Percentiles rank a stretch among this genome's conserved stretches.
phyloP scores from a whole-genome alignment of 2,113 vertebrate genomes.

The Chascanopsetta lugubris region DNA sequence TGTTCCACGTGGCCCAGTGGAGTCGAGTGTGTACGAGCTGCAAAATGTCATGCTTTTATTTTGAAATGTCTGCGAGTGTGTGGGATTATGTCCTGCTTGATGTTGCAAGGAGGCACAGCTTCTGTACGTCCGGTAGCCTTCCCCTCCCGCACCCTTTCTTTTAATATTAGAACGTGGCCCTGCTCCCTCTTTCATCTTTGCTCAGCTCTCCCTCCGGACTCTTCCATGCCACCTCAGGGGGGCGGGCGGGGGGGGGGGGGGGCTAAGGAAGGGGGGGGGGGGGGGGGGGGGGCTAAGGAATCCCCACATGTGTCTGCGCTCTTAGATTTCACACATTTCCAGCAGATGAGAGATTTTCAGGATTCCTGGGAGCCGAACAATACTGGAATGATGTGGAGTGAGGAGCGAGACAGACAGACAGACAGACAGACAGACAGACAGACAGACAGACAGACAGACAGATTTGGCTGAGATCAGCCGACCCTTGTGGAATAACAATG shows the following conservation, averaged over 20 bases:
- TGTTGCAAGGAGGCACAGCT: too few species aligned
- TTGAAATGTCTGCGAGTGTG: too few species aligned
- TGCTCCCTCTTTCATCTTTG: slow-evolving; percentile 47
- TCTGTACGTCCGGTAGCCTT: too few species aligned
- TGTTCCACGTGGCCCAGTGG: too few species aligned
- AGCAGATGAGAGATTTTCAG: slow-evolving; percentile 66
- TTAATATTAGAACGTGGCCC: slow-evolving; percentile 63
- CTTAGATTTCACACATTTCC: slow-evolving; percentile 67
- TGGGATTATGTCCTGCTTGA: too few species aligned
- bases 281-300: slow-evolving; percentile 40
- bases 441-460: too few species aligned
- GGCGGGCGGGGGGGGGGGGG: too few species aligned
- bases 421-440: too few species aligned
- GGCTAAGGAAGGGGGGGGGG: too few species aligned
- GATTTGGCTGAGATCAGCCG: slow-evolving; percentile 76
- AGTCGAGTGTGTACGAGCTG: too few species aligned
- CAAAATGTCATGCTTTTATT: too few species aligned
- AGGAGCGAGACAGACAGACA: slow-evolving; percentile 64
- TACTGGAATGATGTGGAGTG: slow-evolving; percentile 69
- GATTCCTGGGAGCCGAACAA: slow-evolving; percentile 72
- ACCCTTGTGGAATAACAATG: slow-evolving; percentile 79
- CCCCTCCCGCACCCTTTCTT: slow-evolving; percentile 46
- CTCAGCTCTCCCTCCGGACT: slow-evolving; percentile 52
- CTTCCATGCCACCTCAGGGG: slow-evolving; percentile 6
- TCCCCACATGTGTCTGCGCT: slow-evolving; percentile 55